Conservation (phyloP, 1,140 invertebrate species). For the Ceratoteleas bidentatus region DNA sequence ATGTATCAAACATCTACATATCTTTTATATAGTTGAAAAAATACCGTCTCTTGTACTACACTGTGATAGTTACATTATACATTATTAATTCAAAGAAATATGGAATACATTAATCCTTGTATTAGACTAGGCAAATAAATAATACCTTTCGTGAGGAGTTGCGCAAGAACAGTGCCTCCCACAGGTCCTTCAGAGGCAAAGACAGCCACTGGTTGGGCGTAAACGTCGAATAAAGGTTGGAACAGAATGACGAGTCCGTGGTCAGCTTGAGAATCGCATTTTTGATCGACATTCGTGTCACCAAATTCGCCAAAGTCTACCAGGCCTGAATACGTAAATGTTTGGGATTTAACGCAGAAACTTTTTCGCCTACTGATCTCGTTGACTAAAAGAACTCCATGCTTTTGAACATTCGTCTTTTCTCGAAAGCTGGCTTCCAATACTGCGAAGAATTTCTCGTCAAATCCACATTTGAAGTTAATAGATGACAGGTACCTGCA, state of each 20-base stretch:
- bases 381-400: conserved; percentile 25
- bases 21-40: too few species aligned
- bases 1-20: too few species aligned
- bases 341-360: conserved; percentile 1
- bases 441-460: conserved; percentile 38
- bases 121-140: too few species aligned
- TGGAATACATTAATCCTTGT: too few species aligned
- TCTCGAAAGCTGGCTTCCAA: conserved; percentile 10
- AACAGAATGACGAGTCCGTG: conserved; percentile 16
- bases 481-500: conserved; percentile 18
- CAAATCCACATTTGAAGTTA: conserved; percentile 30
- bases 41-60: too few species aligned
- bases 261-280: not conserved
- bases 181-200: conserved; percentile 9
- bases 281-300: not conserved
- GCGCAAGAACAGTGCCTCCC: conserved; percentile 1
- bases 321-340: conserved; percentile 22
- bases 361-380: conserved; percentile 19
- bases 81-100: too few species aligned
- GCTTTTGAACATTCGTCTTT: conserved; percentile 1
- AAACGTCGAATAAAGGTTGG: conserved; percentile 12
- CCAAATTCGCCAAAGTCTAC: conserved; percentile 23
- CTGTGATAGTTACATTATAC: too few species aligned
- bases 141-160: conserved; percentile 14
- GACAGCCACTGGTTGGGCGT: conserved; percentile 9